These are phyloP conservation scores for Aplysia californica DNA, from an alignment of 1,140 invertebrate species.

Conservation along the genomic window DNA sequence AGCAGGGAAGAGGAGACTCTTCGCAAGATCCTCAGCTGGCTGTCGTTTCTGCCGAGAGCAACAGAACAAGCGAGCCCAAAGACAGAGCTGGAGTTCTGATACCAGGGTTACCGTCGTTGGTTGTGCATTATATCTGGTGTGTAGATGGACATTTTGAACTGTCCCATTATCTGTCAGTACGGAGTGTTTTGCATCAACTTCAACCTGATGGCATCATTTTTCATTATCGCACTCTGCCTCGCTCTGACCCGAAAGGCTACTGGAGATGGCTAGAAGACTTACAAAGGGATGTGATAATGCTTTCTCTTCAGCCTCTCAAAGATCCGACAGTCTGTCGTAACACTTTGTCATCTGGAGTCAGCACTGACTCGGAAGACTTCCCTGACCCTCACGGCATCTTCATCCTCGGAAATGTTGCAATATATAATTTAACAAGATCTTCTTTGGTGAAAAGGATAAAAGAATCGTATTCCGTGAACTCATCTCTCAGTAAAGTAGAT, in stretches of 20 bases:
- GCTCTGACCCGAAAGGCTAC: slow-evolving; percentile 21
- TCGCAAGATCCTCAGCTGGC: background rate
- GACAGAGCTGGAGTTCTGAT: too few relatives aligned
- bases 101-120: background rate
- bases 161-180: slow-evolving; percentile 1
- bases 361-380: slow-evolving; percentile 1
- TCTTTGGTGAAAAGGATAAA: background rate
- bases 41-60: background rate
- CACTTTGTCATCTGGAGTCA: slow-evolving; percentile 14
- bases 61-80: background rate
- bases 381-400: slow-evolving; percentile 13
- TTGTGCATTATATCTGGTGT: slow-evolving; percentile 19
- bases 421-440: slow-evolving; percentile 1
- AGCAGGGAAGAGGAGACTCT: too few relatives aligned
- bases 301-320: slow-evolving; percentile 14
- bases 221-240: slow-evolving; percentile 15
- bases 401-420: slow-evolving; percentile 13
- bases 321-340: background rate
- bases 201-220: slow-evolving; percentile 21
- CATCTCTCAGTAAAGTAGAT: too few relatives aligned
- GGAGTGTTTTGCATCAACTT: slow-evolving; percentile 4
- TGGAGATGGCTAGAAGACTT: slow-evolving; percentile 27
- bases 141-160: slow-evolving; percentile 23
- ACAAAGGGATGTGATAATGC: slow-evolving; percentile 13
- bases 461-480: background rate